Base-by-base conservation (phyloP, 2,888 invertebrate genomes). In the Calliphora vomitoria region DNA sequence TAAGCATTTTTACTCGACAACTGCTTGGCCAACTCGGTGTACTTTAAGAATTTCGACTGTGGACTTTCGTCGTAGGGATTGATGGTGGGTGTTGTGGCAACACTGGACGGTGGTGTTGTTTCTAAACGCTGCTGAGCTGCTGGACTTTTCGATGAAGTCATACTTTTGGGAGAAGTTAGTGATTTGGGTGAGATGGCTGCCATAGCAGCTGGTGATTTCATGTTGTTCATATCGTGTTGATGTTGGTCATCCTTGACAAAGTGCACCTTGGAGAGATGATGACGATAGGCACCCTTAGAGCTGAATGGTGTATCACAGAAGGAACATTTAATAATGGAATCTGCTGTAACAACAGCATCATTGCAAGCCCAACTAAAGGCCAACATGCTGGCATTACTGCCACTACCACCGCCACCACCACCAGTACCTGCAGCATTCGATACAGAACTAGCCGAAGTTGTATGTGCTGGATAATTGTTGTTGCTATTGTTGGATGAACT, bases 1-100 rank as follows among this genome's bases (percentile, higher is more conserved):
- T 97, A 98, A 95, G 97, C 97, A 95, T 98, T 98, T 95, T 98
- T 98, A 95, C 98, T 98, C 93, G 98, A 98, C 94, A 99, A 95
- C 95, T 99, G 99, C 95, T 99, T 99, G 92, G 99, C 99, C 94
- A 99, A 96, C 95, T 99, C 98, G 93, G 98, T 98, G 95, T 99
- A 99, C 95, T 99, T 99, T 91, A 98, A 96, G 95, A 99, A 99
- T 95, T 99, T 99, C 91, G 99, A 98, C 94, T 98, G 98, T 72
- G 98, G 98, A 93, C 97, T 98, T 94, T 98, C 98, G 92, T 98
- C 98, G 92, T 96, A 97, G 47, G 95, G 94, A 93, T 95, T 93
- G 81, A 94, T 94, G 87, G 95, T 95, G 90, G 91, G 89, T 31
- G 90, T 89, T 68, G 85, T 71, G n/a, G 88, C 13, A 35, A 85